Evolutionary conservation across 2,797 vertebrate genomes (phyloP).

Genomic region (Manis pentadactyla): DNA sequence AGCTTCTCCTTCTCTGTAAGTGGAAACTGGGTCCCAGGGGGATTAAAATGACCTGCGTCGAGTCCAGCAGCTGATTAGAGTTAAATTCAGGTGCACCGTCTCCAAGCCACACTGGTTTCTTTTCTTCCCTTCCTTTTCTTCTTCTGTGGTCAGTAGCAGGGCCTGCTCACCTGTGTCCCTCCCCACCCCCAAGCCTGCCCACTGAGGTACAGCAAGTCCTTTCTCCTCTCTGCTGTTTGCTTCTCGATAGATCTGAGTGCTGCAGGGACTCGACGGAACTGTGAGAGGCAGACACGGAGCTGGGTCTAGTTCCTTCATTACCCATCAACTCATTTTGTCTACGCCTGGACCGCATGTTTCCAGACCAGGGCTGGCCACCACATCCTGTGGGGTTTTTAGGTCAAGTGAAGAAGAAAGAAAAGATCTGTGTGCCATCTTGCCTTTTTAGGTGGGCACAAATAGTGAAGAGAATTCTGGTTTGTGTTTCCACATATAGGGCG

Average conservation of each 20-base stretch:
- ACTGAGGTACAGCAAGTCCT: not conserved
- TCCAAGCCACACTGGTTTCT: too few relatives aligned
- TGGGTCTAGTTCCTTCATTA: not conserved
- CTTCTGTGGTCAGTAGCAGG: not conserved
- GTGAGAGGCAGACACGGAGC: not conserved
- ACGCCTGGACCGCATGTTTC: not conserved
- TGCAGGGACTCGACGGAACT: not conserved
- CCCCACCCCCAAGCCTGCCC: not conserved
- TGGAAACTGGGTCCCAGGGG: not conserved
- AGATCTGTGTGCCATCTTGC: not conserved
- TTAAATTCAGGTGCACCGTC: not conserved
- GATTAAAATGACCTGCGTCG: not conserved
- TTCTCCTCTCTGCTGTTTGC: not conserved
- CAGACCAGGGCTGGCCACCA: not conserved
- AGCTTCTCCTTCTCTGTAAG: not conserved
- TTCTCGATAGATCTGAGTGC: not conserved
- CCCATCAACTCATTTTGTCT: not conserved
- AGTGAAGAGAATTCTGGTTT: not conserved
- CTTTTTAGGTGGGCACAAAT: not conserved
- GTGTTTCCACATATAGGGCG: not conserved
- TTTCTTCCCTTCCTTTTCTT: not conserved
- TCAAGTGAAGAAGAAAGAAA: not conserved
- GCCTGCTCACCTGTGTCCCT: fast-evolving
- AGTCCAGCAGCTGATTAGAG: not conserved
- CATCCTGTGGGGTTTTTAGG: not conserved